phyloP scores from a whole-genome alignment of 2,797 vertebrate species.

The Intellagama lesueurii region DNA sequence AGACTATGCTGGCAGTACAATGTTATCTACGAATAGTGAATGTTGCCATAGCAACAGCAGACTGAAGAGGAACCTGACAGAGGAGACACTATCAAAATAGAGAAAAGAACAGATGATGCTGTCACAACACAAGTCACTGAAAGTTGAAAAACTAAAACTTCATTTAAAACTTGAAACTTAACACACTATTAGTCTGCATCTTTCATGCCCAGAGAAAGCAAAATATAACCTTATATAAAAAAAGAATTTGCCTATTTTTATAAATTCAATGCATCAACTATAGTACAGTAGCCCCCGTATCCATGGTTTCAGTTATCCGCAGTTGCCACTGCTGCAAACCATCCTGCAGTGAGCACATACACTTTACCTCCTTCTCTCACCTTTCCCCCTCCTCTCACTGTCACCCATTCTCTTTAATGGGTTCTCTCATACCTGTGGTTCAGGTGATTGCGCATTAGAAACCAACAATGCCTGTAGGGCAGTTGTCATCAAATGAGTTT shows the following conservation, averaged over 20 bases:
- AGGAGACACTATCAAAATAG: conserved; percentile 47
- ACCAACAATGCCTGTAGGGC: not conserved
- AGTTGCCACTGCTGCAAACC: no score
- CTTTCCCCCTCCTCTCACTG: no score
- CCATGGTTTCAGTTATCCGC: no score
- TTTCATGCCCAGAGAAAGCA: not conserved
- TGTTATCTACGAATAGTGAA: conserved; percentile 51
- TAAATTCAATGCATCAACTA: not conserved
- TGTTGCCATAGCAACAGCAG: conserved; percentile 68
- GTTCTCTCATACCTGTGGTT: no score
- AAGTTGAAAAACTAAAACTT: not conserved
- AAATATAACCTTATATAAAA: not conserved
- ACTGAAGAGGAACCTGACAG: conserved; percentile 17
- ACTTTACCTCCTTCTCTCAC: not conserved
- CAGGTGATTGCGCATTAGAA: not conserved
- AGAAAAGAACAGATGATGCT: conserved; percentile 21
- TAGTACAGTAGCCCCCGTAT: no score
- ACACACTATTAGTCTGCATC: not conserved
- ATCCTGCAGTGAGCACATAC: not conserved
- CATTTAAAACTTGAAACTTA: conserved; percentile 3
- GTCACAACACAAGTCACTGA: not conserved
- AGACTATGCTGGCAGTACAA: conserved; percentile 44
- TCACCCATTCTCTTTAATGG: no score
- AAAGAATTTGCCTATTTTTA: not conserved
- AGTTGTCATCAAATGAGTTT: not conserved